Percentiles rank a stretch among this genome's conserved stretches.
phyloP scores from a whole-genome alignment of 2,113 vertebrate species.

The Archilochus colubris region DNA sequence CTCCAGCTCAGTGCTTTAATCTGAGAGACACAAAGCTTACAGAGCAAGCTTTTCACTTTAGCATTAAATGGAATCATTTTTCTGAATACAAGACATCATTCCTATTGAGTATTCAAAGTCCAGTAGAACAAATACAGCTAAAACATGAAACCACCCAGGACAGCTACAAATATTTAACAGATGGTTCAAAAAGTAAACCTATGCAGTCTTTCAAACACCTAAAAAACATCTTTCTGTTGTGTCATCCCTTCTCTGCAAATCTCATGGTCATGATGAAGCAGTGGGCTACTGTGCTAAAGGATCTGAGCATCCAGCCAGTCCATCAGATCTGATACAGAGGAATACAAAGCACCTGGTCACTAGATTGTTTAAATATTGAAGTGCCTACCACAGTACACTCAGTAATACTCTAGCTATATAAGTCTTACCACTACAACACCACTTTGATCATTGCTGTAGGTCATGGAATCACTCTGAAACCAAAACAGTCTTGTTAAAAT shows the following conservation, averaged over 20 bases:
- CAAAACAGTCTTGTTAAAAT: conserved; percentile 58
- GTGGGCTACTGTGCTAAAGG: neutral
- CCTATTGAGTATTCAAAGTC: neutral
- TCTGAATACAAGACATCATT: neutral
- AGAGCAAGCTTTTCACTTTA: neutral
- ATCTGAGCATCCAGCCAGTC: neutral
- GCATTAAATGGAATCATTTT: neutral
- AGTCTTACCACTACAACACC: neutral
- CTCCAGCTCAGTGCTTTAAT: neutral
- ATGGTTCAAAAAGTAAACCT: neutral
- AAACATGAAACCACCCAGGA: neutral
- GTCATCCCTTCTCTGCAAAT: neutral
- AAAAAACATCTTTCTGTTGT: neutral
- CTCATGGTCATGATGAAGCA: neutral
- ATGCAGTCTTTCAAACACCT: neutral
- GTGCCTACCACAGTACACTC: neutral
- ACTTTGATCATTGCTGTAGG: conserved; percentile 52
- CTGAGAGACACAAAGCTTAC: neutral
- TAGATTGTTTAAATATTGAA: neutral
- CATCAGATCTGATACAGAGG: neutral
- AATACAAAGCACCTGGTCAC: neutral
- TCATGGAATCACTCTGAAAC: conserved; percentile 39
- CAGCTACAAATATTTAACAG: neutral
- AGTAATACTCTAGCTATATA: neutral
- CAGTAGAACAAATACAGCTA: neutral